phyloP scores from a whole-genome alignment of 2,113 vertebrate genomes.

The Anoplopoma fimbria region DNA sequence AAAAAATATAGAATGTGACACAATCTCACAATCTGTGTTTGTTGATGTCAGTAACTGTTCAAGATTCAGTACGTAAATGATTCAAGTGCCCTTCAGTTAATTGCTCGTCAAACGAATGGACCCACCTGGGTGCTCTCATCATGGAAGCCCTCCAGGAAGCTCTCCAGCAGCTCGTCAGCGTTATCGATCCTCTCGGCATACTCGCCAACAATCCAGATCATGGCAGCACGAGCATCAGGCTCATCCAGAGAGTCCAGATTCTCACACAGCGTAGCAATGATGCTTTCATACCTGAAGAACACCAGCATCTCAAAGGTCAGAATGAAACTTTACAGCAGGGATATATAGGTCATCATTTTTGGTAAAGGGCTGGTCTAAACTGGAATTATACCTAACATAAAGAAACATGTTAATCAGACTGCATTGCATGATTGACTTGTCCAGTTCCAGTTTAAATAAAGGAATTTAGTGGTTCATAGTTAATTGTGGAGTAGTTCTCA shows the following conservation, averaged over 20 bases:
- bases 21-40: too few relatives aligned
- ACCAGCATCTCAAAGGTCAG: neutral
- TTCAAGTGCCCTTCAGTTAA: neutral
- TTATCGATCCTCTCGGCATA: constrained; percentile 99
- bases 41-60: too few relatives aligned
- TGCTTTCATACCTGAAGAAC: constrained; percentile 93
- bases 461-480: too few relatives aligned
- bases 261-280: constrained; percentile 97
- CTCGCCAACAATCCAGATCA: constrained; percentile 99
- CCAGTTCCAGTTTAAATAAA: too few relatives aligned
- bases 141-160: constrained; percentile 98
- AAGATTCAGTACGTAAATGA: too few relatives aligned
- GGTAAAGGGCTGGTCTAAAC: neutral
- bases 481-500: neutral
- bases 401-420: too few relatives aligned
- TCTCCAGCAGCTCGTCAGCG: constrained; percentile 96
- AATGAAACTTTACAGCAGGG: neutral
- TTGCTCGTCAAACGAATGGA: neutral
- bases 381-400: neutral
- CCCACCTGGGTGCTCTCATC: constrained; percentile 98
- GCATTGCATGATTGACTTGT: too few relatives aligned
- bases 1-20: too few relatives aligned
- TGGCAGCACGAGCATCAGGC: constrained; percentile 96
- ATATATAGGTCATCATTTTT: neutral
- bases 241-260: constrained; percentile 98